Percentiles rank a stretch among this genome's conserved stretches.
phyloP scores from a whole-genome alignment of 2,797 vertebrate genomes.

The Rhinichthys osculus region DNA sequence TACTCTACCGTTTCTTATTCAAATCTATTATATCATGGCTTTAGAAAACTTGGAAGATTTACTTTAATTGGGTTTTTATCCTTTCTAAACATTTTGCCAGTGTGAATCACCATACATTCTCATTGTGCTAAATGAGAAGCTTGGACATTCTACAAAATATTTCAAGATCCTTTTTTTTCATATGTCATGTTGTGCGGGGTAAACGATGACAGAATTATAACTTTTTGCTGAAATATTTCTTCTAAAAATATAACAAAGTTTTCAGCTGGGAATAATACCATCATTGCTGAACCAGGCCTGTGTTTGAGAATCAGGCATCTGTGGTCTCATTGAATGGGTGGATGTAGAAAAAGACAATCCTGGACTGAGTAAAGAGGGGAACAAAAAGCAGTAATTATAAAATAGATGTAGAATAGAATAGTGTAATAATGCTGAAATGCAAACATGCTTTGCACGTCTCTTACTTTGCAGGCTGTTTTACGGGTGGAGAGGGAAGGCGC shows the following conservation, averaged over 20 bases:
- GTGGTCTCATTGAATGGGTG: slow-evolving; percentile 76
- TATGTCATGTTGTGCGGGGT: background rate
- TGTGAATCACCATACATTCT: background rate
- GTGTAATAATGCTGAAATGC: background rate
- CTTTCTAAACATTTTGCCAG: background rate
- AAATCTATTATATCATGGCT: no score
- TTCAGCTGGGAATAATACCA: slow-evolving; percentile 70
- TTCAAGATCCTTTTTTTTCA: background rate
- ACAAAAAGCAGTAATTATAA: background rate
- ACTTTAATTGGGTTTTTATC: background rate
- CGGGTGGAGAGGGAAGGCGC: slow-evolving; percentile 80
- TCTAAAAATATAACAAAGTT: background rate
- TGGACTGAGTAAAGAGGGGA: slow-evolving; percentile 70
- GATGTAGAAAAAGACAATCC: slow-evolving; percentile 78
- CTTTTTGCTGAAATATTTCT: background rate
- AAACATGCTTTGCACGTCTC: slow-evolving; percentile 44
- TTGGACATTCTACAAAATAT: background rate
- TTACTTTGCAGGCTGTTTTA: slow-evolving; percentile 86
- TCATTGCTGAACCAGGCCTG: slow-evolving; percentile 89
- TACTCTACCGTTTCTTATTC: background rate
- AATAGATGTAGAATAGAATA: no score
- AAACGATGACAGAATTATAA: background rate
- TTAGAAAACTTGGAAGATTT: background rate
- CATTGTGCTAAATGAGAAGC: background rate
- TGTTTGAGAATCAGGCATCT: slow-evolving; percentile 80